Evolutionary conservation across 1,140 invertebrate genomes (phyloP).

Genomic region (Bombus impatiens): DNA sequence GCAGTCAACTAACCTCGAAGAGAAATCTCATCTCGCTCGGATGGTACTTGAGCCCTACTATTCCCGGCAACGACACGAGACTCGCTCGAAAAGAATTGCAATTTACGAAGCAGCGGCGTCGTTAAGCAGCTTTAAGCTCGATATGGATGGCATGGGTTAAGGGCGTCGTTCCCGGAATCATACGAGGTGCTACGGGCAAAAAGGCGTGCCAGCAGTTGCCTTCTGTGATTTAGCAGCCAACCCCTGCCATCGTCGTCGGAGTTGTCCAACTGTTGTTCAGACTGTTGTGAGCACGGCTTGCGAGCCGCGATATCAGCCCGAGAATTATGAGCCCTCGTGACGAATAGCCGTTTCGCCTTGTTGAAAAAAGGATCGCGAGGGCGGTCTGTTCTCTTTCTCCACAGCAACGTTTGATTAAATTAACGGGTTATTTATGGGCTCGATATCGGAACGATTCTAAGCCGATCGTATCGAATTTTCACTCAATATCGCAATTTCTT

Average conservation of each 20-base stretch:
- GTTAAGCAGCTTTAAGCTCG: conserved; percentile 77
- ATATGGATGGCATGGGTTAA: conserved; percentile 70
- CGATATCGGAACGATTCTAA: no score
- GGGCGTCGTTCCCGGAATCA: conserved; percentile 51
- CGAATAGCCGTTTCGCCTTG: conserved; percentile 31
- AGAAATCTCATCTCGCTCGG: conserved; percentile 61
- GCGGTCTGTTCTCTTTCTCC: neutral
- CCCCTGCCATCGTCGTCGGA: conserved; percentile 30
- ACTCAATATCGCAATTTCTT: no score
- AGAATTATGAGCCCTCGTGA: conserved; percentile 57
- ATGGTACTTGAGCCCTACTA: neutral
- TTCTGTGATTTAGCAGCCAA: conserved; percentile 53
- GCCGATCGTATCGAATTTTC: no score
- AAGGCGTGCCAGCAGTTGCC: conserved; percentile 41
- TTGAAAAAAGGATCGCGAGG: neutral
- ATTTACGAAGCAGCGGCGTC: conserved; percentile 73
- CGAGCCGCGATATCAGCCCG: conserved; percentile 37
- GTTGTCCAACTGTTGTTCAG: conserved; percentile 63
- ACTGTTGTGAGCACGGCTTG: conserved; percentile 39
- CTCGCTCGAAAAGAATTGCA: conserved; percentile 61
- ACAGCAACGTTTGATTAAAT: neutral
- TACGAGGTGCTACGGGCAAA: conserved; percentile 48
- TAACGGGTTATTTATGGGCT: neutral
- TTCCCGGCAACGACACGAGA: conserved; percentile 2
- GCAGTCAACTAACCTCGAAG: conserved; percentile 8